Evolutionary conservation across 2,113 vertebrate genomes (phyloP).

Genomic region (Sapayoa aenigma): DNA sequence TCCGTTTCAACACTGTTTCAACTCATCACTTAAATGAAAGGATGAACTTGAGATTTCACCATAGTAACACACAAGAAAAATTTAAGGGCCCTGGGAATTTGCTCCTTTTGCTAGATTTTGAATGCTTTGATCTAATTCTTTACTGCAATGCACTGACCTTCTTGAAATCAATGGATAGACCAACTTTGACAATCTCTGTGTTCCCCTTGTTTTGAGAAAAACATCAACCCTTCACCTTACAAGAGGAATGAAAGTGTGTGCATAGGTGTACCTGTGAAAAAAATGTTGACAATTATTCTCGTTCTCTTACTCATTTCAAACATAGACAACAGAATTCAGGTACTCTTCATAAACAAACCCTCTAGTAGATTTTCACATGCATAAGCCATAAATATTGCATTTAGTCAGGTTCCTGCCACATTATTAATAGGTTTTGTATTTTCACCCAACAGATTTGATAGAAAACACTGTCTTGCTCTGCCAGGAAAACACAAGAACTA

Average conservation of each 20-base stretch:
- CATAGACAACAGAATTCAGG: not conserved
- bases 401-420: constrained; percentile 17
- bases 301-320: not conserved
- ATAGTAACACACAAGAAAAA: not conserved
- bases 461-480: constrained; percentile 64
- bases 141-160: not conserved
- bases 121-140: not conserved
- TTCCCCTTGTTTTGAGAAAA: not conserved
- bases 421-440: constrained; percentile 60
- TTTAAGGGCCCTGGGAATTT: not conserved
- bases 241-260: not conserved
- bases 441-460: constrained; percentile 38
- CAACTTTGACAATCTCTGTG: not conserved
- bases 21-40: not conserved
- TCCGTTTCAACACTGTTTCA: not conserved
- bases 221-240: not conserved
- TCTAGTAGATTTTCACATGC: not conserved
- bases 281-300: not conserved
- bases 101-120: not conserved
- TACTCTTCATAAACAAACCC: not conserved
- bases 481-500: constrained; percentile 50
- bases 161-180: not conserved
- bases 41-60: not conserved
- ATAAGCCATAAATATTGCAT: constrained; percentile 61
- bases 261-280: not conserved